Conservation (phyloP, 1,140 invertebrate genomes). For the Apis cerana region DNA sequence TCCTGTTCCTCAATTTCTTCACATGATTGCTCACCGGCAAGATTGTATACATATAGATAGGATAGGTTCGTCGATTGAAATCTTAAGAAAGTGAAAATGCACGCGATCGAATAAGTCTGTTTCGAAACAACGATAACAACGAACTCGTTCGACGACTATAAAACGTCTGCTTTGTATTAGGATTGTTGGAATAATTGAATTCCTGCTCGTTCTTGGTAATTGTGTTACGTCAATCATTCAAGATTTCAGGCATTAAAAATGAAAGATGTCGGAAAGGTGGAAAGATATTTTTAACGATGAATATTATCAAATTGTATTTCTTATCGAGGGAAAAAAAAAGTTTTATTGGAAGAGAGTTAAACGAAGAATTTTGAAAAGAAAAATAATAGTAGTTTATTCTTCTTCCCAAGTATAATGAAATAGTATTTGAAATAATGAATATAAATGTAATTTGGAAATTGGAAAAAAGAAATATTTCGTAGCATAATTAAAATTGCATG, state of each 20-base stretch:
- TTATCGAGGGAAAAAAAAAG: no score
- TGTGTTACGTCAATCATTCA: not conserved
- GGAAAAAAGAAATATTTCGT: no score
- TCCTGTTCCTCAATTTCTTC: no score
- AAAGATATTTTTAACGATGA: not conserved
- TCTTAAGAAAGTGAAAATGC: not conserved
- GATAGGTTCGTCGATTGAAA: not conserved
- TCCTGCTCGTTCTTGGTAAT: not conserved
- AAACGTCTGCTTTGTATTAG: not conserved
- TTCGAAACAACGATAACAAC: not conserved
- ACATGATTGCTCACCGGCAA: not conserved
- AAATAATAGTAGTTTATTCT: no score
- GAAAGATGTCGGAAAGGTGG: not conserved
- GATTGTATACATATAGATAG: not conserved
- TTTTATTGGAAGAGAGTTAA: not conserved
- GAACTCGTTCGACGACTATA: not conserved
- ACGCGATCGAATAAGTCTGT: not conserved
- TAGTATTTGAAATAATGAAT: no score
- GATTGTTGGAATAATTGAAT: conserved; percentile 1
- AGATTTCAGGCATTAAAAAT: not conserved
- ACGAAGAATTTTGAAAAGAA: not conserved
- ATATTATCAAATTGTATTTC: not conserved
- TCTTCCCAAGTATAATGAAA: no score
- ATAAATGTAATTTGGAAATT: no score
- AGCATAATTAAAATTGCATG: no score